Percentiles rank a stretch among this genome's conserved stretches.
These are phyloP conservation scores for Asobara japonica DNA, from an alignment of 1,140 invertebrate species.

Conservation along the genomic window DNA sequence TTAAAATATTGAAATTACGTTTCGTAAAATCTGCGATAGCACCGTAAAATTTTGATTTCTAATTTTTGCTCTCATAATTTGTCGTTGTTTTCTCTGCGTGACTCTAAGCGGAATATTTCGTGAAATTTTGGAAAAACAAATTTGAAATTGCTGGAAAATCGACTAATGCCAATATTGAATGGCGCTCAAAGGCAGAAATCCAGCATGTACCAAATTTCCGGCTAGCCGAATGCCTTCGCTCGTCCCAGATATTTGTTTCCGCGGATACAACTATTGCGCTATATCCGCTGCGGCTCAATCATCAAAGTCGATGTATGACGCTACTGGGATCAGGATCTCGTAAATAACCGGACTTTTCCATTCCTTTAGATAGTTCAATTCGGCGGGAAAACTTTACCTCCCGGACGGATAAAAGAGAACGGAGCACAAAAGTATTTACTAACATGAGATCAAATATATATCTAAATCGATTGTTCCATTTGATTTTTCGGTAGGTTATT, in stretches of 20 bases:
- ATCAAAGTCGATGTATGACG: neutral
- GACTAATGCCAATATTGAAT: neutral
- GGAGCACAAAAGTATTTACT: neutral
- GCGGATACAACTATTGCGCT: conserved; percentile 9
- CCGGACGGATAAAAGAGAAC: neutral
- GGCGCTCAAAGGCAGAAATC: neutral
- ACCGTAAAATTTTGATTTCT: no score
- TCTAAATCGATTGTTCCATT: no score
- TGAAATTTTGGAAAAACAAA: neutral
- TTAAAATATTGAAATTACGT: no score
- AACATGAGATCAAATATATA: no score
- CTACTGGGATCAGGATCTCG: conserved; percentile 14
- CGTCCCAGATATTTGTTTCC: neutral
- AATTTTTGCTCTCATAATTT: neutral
- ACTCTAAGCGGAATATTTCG: no score
- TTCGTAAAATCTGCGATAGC: no score
- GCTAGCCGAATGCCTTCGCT: neutral
- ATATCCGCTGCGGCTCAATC: conserved; percentile 31
- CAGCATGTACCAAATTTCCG: conserved; percentile 14
- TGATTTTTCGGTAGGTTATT: no score
- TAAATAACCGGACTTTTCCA: conserved; percentile 37
- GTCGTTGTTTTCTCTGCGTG: neutral
- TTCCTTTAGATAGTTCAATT: conserved; percentile 38
- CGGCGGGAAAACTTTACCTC: conserved; percentile 37
- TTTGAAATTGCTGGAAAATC: neutral